Conservation (phyloP, 2,113 vertebrate genomes). For the Elgaria multicarinata region DNA sequence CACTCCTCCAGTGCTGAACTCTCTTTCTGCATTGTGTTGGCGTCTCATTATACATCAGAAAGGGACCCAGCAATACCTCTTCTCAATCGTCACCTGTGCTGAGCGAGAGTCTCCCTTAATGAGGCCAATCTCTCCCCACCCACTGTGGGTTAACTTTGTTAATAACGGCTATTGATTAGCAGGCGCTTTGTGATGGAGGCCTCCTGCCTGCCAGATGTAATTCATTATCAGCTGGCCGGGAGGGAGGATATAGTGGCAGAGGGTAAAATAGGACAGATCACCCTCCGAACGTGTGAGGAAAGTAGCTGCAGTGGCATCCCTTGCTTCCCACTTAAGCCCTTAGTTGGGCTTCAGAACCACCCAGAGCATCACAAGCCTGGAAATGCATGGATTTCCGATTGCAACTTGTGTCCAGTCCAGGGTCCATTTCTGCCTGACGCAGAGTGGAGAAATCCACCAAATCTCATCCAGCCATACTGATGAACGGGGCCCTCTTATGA, state of each 20-base stretch:
- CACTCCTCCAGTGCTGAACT: neutral
- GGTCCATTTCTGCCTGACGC: too few relatives aligned
- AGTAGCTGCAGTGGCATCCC: neutral
- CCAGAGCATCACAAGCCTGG: too few relatives aligned
- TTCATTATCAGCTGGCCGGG: constrained; percentile 12
- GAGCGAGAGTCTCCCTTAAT: neutral
- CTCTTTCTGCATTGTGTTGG: neutral
- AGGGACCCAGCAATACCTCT: too few relatives aligned
- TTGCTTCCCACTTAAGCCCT: neutral
- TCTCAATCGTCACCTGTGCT: neutral
- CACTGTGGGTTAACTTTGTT: neutral
- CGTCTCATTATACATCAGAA: neutral
- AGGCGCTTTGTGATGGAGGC: neutral
- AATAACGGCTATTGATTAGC: neutral
- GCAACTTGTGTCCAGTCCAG: too few relatives aligned
- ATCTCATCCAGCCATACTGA: neutral
- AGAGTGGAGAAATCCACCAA: too few relatives aligned
- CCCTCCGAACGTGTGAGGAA: neutral
- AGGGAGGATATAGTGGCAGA: neutral
- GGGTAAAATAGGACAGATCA: constrained; percentile 39
- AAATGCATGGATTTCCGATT: too few relatives aligned
- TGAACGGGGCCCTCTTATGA: neutral
- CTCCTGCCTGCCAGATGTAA: constrained; percentile 47
- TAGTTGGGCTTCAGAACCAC: neutral
- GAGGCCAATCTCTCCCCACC: rapidly evolving